Conservation (phyloP, 2,888 invertebrate genomes). For the Quadroppia sp. region DNA sequence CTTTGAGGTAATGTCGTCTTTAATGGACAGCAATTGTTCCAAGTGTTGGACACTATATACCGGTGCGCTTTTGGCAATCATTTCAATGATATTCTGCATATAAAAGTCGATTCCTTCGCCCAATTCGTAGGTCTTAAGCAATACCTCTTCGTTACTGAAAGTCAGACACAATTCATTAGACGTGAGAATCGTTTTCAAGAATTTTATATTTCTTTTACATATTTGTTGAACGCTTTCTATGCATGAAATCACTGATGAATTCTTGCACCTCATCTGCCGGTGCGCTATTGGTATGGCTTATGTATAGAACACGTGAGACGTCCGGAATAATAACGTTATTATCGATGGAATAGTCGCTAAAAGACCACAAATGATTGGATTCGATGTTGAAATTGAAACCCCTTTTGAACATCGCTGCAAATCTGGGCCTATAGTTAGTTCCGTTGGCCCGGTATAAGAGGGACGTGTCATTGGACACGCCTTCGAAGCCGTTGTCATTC, state of each 20-base stretch:
- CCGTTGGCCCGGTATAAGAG: neutral
- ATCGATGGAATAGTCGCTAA: constrained; percentile 34
- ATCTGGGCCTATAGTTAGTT: constrained; percentile 23
- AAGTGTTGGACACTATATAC: neutral
- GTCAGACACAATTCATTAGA: neutral
- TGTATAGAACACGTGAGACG: constrained; percentile 43
- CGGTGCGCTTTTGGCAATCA: neutral
- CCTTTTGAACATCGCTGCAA: constrained; percentile 22
- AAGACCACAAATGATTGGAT: constrained; percentile 40
- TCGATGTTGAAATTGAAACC: constrained; percentile 39
- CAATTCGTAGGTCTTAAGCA: constrained; percentile 8
- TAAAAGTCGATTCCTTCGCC: neutral
- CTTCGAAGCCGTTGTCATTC: constrained; percentile 45
- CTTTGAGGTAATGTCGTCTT: constrained; percentile 15
- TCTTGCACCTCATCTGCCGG: neutral
- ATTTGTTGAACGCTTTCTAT: constrained; percentile 20
- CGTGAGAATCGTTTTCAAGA: no score
- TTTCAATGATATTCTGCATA: neutral
- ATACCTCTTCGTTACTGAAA: neutral
- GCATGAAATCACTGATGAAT: constrained; percentile 5
- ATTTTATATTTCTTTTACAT: no score
- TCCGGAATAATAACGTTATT: constrained; percentile 43
- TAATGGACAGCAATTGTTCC: neutral
- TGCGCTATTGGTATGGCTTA: neutral
- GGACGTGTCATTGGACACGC: constrained; percentile 14